Conservation (phyloP, 2,888 invertebrate species). For the Ceraclea dissimilis region DNA sequence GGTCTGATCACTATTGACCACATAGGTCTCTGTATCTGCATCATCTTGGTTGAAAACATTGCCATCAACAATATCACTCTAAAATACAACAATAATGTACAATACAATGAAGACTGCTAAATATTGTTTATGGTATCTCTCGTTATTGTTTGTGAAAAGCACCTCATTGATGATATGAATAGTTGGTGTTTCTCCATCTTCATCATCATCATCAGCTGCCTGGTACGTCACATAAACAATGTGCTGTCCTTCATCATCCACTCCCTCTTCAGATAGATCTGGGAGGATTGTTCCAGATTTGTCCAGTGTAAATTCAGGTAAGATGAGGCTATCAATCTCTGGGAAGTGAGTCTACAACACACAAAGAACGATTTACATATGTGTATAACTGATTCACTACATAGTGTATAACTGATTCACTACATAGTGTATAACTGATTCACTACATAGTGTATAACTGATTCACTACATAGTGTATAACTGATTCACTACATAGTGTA, state of each 20-base stretch:
- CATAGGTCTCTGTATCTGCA: background rate
- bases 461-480: too few species aligned
- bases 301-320: background rate
- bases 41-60: background rate
- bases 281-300: background rate
- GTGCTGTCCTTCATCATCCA: slow-evolving; percentile 8
- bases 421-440: too few species aligned
- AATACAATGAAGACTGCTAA: too few species aligned
- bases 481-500: too few species aligned
- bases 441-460: too few species aligned
- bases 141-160: too few species aligned
- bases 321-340: slow-evolving; percentile 1
- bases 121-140: too few species aligned
- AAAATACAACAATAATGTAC: background rate
- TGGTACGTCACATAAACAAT: slow-evolving; percentile 43
- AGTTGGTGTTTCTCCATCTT: slow-evolving; percentile 19
- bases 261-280: slow-evolving; percentile 8
- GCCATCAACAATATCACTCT: background rate
- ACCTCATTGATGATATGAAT: slow-evolving; percentile 26
- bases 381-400: too few species aligned
- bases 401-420: too few species aligned
- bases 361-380: too few species aligned
- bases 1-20: background rate
- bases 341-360: slow-evolving; percentile 20
- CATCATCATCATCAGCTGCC: slow-evolving; percentile 19